Conservation (phyloP, 2,888 invertebrate species). For the Lasioglossum zephyrum region DNA sequence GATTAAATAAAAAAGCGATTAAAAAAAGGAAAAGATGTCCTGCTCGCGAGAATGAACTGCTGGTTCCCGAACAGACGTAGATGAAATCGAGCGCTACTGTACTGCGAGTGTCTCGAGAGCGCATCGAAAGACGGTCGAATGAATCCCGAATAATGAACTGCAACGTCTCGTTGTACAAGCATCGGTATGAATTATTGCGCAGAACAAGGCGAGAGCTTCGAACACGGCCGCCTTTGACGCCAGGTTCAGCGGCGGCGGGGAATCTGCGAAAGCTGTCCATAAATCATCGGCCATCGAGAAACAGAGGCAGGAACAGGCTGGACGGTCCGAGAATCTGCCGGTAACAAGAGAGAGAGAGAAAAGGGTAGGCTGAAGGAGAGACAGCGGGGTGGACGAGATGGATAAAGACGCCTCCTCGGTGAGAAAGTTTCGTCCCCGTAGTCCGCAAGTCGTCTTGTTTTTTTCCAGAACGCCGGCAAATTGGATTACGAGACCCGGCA, state of each 20-base stretch:
- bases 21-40: no score
- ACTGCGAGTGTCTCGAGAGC: background rate
- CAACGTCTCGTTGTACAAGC: constrained; percentile 7
- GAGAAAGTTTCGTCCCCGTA: constrained; percentile 25
- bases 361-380: background rate
- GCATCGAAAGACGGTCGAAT: background rate
- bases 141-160: background rate
- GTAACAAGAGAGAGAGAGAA: constrained; percentile 30
- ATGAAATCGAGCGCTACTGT: background rate
- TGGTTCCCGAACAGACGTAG: background rate
- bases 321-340: constrained; percentile 30
- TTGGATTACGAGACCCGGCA: constrained; percentile 51
- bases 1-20: no score
- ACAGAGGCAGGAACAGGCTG: constrained; percentile 29
- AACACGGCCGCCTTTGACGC: constrained; percentile 44
- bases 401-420: constrained; percentile 10
- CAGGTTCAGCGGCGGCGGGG: constrained; percentile 63
- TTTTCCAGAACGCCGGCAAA: constrained; percentile 50
- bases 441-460: constrained; percentile 9
- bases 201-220: constrained; percentile 22
- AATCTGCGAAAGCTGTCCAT: constrained; percentile 30
- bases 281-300: constrained; percentile 32
- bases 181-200: constrained; percentile 18
- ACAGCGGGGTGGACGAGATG: background rate
- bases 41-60: no score